These are phyloP conservation scores for Cavia porcellus DNA, from an alignment of 2,113 vertebrate genomes.

Conservation along the genomic window DNA sequence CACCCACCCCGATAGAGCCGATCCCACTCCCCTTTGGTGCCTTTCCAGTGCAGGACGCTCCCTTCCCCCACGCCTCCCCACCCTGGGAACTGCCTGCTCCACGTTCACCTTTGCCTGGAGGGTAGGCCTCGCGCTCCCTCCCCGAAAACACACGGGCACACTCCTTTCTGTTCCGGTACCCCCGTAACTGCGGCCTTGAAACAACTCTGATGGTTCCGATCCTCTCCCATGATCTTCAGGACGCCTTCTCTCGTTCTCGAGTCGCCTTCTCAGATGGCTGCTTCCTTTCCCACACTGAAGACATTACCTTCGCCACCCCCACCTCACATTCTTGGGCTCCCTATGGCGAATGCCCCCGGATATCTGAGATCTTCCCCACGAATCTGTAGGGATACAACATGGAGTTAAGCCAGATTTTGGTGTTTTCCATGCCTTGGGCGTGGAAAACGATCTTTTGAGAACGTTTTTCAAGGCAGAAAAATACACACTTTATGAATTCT, in stretches of 20 bases:
- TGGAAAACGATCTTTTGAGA: conserved; percentile 64
- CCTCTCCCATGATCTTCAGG: background rate
- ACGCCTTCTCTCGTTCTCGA: conserved; percentile 15
- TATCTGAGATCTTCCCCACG: conserved; percentile 29
- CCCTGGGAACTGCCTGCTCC: conserved; percentile 69
- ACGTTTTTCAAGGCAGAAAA: conserved; percentile 40
- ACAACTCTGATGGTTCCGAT: conserved; percentile 54
- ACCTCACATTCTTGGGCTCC: conserved; percentile 68
- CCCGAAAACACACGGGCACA: conserved; percentile 57
- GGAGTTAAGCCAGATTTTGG: conserved; percentile 75
- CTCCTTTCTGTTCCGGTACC: background rate
- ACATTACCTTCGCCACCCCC: conserved; percentile 66
- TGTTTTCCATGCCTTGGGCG: conserved; percentile 73
- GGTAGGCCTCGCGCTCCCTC: conserved; percentile 40
- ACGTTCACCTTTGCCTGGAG: conserved; percentile 70
- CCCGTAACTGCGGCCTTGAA: conserved; percentile 62
- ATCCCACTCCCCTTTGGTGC: conserved; percentile 49
- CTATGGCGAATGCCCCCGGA: conserved; percentile 63
- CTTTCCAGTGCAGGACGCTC: conserved; percentile 75
- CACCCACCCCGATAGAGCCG: background rate
- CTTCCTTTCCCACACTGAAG: conserved; percentile 64
- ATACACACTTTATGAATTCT: conserved; percentile 50
- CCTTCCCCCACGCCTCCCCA: conserved; percentile 77
- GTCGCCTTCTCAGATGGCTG: conserved; percentile 59
- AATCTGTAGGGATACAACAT: conserved; percentile 72